A percentile compares a stretch with the other conserved stretches of the same genome.
These are phyloP conservation scores for Dasypolia templi DNA, from an alignment of 2,888 invertebrate genomes.

Conservation along the genomic window DNA sequence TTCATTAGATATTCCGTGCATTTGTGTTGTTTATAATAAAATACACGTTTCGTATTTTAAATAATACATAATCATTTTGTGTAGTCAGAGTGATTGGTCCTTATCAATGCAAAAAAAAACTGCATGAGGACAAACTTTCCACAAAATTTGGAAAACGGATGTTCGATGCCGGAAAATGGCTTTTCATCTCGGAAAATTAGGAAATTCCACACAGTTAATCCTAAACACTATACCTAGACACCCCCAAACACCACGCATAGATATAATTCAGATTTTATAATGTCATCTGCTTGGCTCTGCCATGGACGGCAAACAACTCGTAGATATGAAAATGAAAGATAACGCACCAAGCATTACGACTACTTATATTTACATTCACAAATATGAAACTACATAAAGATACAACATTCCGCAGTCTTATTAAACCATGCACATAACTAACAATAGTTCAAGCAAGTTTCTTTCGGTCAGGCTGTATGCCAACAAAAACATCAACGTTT, in stretches of 20 bases:
- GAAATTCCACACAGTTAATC: background rate
- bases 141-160: background rate
- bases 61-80: background rate
- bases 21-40: too few species aligned
- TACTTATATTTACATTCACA: background rate
- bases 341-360: too few species aligned
- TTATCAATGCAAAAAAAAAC: background rate
- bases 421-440: constrained; percentile 42
- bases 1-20: too few species aligned
- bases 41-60: too few species aligned
- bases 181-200: background rate
- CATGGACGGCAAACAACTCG: background rate
- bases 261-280: too few species aligned
- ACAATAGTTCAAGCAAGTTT: constrained; percentile 52
- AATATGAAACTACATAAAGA: constrained; percentile 4
- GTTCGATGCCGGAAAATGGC: background rate
- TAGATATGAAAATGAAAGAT: background rate
- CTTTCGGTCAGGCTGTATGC: constrained; percentile 45
- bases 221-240: background rate
- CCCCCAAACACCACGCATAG: background rate
- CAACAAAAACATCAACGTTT: constrained; percentile 61
- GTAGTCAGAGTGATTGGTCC: too few species aligned
- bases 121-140: background rate
- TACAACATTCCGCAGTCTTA: constrained; percentile 24
- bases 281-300: background rate